Base-by-base conservation (phyloP, 2,888 invertebrate species). In the Ornithoptera alexandrae region DNA sequence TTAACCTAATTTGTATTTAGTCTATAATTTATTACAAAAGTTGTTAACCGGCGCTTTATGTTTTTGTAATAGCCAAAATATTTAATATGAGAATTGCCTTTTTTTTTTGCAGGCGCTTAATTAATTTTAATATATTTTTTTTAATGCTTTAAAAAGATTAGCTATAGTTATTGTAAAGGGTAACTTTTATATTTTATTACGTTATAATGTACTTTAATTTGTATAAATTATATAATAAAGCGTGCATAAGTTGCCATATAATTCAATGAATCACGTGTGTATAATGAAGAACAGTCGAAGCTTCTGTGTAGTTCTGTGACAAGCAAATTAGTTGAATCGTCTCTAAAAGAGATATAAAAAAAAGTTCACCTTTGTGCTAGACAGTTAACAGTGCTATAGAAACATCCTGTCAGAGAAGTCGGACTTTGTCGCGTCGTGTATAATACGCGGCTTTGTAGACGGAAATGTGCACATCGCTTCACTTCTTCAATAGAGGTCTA, bases 361-460 rank as follows among this genome's bases (percentile, higher is more conserved):
- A 64, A 56, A 64, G n/a, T 24, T 63, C 59, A 69, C 63, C 71
- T 71, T 67, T 69, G 62, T 69, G 30, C 30, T 61, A 62, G 63
- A 59, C 69, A 66, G 72, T 72, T 70, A 68, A 63, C 69, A 62
- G 63, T 59, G 63, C 70, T 65, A 72, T 72, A 71, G 70, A 72
- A 75, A 73, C 73, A 67, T 68, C 71, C 72, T 70, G 73, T 70
- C 71, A 67, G 69, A 63, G 69, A 58, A 71, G 71, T 59, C 71
- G 69, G 46, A 73, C 71, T 73, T 73, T 73, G 73, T 72, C 67
- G 62, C 71, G 67, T 67, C 62, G 63, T 68, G 72, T 15, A 69
- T 75, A 68, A 70, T 72, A 56, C 67, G 56, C 67, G 58, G 74
- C 72, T 74, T 73, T 72, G 71, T 72, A 71, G 67, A 56, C 69